Percentiles rank a stretch among this genome's conserved stretches.
These are phyloP conservation scores for Lithosia quadra DNA, from an alignment of 2,888 invertebrate genomes.

Conservation along the genomic window DNA sequence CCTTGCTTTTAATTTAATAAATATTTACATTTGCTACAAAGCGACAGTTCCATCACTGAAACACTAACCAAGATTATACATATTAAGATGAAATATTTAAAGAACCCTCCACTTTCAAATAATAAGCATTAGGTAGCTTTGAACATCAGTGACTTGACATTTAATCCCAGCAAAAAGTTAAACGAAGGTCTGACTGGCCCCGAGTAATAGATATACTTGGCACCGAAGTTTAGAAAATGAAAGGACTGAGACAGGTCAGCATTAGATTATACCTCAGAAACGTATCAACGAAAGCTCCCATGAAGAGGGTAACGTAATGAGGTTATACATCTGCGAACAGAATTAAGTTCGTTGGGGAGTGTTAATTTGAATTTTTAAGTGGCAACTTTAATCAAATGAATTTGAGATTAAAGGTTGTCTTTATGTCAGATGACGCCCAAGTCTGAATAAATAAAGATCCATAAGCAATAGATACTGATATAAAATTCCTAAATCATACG, in stretches of 20 bases:
- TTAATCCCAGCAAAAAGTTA: conserved; percentile 47
- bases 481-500: too few relatives aligned
- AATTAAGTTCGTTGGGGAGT: conserved; percentile 63
- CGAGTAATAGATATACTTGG: conserved; percentile 45
- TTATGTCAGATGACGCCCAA: not conserved
- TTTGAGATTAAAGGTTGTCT: conserved; percentile 24
- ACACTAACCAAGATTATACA: not conserved
- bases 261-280: conserved; percentile 70
- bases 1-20: not conserved
- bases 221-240: conserved; percentile 61
- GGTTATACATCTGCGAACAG: conserved; percentile 70
- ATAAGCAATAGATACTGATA: not conserved
- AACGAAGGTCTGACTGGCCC: conserved; percentile 39
- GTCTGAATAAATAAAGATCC: not conserved
- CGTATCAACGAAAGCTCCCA: conserved; percentile 68
- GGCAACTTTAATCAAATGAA: conserved; percentile 54
- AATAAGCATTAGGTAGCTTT: conserved; percentile 10
- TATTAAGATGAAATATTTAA: not conserved
- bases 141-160: conserved; percentile 28
- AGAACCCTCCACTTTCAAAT: not conserved
- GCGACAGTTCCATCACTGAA: not conserved
- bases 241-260: conserved; percentile 58
- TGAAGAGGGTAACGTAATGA: conserved; percentile 78
- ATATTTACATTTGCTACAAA: not conserved
- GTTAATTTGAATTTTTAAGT: conserved; percentile 61